phyloP scores from a whole-genome alignment of 53 echinoderm and acorn worm genomes.

The Paracentrotus lividus region DNA sequence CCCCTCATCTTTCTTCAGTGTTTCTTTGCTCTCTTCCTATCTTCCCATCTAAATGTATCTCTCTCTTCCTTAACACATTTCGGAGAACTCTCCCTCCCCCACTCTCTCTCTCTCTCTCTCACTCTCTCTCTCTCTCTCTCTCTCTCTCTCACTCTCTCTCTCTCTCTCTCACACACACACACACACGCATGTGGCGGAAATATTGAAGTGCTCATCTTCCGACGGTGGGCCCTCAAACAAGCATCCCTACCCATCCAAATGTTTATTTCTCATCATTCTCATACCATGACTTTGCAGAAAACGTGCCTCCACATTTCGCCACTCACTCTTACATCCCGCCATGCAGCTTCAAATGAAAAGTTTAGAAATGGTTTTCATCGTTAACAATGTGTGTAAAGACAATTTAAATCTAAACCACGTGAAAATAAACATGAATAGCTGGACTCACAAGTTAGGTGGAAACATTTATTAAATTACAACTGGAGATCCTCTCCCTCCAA shows the following conservation, averaged over 20 bases:
- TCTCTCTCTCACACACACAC: background rate
- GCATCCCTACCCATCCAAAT: background rate
- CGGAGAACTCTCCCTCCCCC: background rate
- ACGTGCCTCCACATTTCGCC: background rate
- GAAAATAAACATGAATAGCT: background rate
- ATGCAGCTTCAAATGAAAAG: no score
- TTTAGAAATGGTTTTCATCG: background rate
- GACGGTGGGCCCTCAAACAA: background rate
- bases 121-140: background rate
- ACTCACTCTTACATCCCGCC: background rate
- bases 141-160: background rate
- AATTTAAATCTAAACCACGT: background rate
- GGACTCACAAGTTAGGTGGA: background rate
- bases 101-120: background rate
- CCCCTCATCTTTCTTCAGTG: no score
- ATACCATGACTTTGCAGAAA: slow-evolving; percentile 37
- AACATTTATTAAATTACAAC: background rate
- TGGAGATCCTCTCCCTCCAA: background rate
- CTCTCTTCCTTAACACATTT: no score
- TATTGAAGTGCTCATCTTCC: slow-evolving; percentile 22
- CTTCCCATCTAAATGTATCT: no score
- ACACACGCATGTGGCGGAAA: background rate
- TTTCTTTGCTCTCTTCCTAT: no score
- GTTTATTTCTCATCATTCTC: background rate
- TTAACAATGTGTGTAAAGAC: background rate